phyloP scores from a whole-genome alignment of 2,888 invertebrate species.

The Athalia cordata region DNA sequence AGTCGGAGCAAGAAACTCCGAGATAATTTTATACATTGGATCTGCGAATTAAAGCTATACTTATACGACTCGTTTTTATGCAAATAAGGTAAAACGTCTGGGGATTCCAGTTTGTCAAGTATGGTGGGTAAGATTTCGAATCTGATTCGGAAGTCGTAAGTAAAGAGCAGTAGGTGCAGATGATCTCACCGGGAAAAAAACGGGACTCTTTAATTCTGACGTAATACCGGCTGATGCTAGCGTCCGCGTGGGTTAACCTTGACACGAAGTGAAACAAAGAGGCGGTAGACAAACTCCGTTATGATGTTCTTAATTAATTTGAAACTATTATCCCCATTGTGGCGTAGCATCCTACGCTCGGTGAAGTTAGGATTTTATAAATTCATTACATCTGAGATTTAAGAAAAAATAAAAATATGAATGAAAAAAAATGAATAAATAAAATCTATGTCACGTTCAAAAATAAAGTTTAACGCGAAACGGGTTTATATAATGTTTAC shows the following conservation, averaged over 20 bases:
- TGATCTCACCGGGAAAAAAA: slow-evolving; percentile 14
- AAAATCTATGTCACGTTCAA: too few species aligned
- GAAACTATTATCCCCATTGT: slow-evolving; percentile 17
- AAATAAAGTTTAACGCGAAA: too few species aligned
- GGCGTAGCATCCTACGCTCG: slow-evolving; percentile 4
- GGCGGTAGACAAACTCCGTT: slow-evolving; percentile 30
- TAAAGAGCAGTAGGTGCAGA: slow-evolving; percentile 15
- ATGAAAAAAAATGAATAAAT: too few species aligned
- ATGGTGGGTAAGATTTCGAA: background rate
- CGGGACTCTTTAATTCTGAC: slow-evolving; percentile 15
- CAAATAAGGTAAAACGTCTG: background rate
- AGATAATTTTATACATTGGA: background rate
- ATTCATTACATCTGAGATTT: slow-evolving; percentile 5
- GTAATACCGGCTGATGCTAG: background rate
- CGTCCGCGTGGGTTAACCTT: background rate
- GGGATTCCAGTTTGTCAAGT: background rate
- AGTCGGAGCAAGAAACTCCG: background rate
- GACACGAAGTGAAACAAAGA: slow-evolving; percentile 17
- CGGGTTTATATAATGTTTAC: too few species aligned
- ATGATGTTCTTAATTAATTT: slow-evolving; percentile 28
- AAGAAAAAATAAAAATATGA: too few species aligned
- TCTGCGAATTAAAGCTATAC: background rate
- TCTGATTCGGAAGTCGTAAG: background rate
- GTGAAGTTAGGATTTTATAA: slow-evolving; percentile 12
- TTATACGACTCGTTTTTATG: background rate